A percentile compares a stretch with the other conserved stretches of the same genome.
These are phyloP conservation scores for Pseudopipra pipra DNA, from an alignment of 2,113 vertebrate genomes.

Conservation along the genomic window DNA sequence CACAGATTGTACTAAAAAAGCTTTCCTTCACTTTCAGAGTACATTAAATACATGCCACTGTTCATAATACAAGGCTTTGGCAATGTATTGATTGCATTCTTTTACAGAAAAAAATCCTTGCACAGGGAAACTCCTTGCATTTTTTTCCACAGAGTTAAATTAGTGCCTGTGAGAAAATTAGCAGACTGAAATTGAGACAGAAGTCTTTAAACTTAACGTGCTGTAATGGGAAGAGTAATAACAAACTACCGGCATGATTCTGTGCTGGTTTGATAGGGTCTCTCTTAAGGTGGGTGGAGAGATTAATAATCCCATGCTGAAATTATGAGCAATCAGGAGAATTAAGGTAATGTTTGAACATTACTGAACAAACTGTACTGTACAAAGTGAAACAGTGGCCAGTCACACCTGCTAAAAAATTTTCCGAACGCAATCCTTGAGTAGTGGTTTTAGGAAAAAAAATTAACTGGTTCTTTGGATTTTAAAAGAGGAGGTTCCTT, in stretches of 20 bases:
- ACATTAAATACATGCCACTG: background rate
- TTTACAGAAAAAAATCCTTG: slow-evolving; percentile 4
- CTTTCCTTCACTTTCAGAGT: background rate
- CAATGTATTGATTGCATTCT: background rate
- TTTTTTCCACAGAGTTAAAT: slow-evolving; percentile 7
- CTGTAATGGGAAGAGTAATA: background rate
- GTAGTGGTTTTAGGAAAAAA: background rate
- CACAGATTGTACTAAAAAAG: background rate
- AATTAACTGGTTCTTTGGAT: background rate
- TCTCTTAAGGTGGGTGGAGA: background rate
- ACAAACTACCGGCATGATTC: background rate
- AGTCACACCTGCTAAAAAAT: background rate
- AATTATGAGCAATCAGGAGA: background rate
- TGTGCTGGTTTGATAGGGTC: background rate
- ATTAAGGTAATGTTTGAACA: background rate
- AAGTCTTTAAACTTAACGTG: background rate
- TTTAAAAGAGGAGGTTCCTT: background rate
- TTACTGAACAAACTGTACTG: background rate
- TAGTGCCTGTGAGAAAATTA: slow-evolving; percentile 21
- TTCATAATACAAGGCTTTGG: background rate
- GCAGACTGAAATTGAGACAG: background rate
- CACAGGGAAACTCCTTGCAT: background rate
- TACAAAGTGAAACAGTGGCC: background rate
- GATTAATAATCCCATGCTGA: background rate
- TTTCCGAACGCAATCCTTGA: background rate